Evolutionary conservation across 1,140 invertebrate genomes (phyloP), one percentile per base, ranked within the genome.

Genomic region (Drosophila auraria): DNA sequence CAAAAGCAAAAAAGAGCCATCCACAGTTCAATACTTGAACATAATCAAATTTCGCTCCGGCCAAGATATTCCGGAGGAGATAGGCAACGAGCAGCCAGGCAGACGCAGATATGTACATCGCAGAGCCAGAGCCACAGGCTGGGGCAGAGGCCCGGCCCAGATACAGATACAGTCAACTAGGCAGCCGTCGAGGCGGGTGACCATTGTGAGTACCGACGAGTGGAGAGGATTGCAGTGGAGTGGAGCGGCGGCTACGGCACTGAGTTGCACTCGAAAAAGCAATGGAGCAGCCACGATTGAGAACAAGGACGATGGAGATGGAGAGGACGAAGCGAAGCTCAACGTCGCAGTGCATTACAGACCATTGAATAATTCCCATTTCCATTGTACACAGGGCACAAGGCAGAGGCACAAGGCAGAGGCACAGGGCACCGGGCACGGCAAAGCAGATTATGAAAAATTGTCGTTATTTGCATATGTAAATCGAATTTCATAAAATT

Each of bases 341-440:
- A 71, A 51, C 79, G 78, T 66, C 76, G 62, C 63, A 75, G 82
- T 90, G 86, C 86, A 90, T 90, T 90, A 90, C 86, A 86, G 86
- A 82, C 92, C 80, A 89, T 92, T 92, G 92, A 92, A 92, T 92
- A 92, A 92, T 91, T 93, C 91, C 87, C 76, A 93, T 90, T 93
- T 91, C 87, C 74, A 92, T 92, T 92, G 84, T 91, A 80, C 58
- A 60, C 51, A 51, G 15, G 17, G 14, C 5, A 9, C 6, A 15
- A 23, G 40, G 51, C 40, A 15, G 12, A 23, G 40, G 51, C 40
- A 15, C n/a, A 45, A 36, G 51, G 5, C n/a, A 9, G 17, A 23
- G 30, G 25, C 23, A 23, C 33, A 38, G 68, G 54, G 54, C 64
- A 54, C 17, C 33, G 54, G 70, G 51, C 53, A 61, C 47, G 27